Evolutionary conservation across 2,888 invertebrate genomes (phyloP).

Genomic region (Schrankia costaestrigalis): DNA sequence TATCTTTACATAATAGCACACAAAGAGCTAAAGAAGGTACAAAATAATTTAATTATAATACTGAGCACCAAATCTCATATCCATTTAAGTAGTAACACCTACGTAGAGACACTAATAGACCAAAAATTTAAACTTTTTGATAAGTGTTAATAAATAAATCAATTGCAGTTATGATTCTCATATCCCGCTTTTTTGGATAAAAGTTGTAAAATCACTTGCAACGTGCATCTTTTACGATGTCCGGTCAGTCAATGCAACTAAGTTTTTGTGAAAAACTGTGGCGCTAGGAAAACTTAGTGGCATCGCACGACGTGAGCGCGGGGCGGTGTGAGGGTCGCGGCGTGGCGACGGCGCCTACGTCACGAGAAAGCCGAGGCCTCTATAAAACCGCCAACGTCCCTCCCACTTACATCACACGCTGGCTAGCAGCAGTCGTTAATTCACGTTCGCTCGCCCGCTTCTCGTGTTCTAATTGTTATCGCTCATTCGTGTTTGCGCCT

Average conservation of each 20-base stretch:
- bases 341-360: conserved; percentile 55
- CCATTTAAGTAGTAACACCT: too few relatives aligned
- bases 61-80: too few relatives aligned
- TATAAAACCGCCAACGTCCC: conserved; percentile 66
- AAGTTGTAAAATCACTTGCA: conserved; percentile 3
- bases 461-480: conserved; percentile 48
- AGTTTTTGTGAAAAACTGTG: conserved; percentile 54
- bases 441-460: conserved; percentile 55
- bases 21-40: too few relatives aligned
- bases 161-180: too few relatives aligned
- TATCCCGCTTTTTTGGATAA: too few relatives aligned
- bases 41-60: too few relatives aligned
- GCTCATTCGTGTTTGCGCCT: conserved; percentile 58
- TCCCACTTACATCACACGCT: conserved; percentile 69
- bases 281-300: conserved; percentile 57
- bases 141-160: too few relatives aligned
- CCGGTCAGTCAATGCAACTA: conserved; percentile 49
- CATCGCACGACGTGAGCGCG: conserved; percentile 27
- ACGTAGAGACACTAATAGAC: too few relatives aligned
- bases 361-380: conserved; percentile 72
- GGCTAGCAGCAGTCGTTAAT: conserved; percentile 56
- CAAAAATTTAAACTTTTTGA: too few relatives aligned
- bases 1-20: too few relatives aligned
- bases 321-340: conserved; percentile 45
- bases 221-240: conserved; percentile 32